Conservation (phyloP, 2,888 invertebrate species). For the Notocelia uddmanniana region DNA sequence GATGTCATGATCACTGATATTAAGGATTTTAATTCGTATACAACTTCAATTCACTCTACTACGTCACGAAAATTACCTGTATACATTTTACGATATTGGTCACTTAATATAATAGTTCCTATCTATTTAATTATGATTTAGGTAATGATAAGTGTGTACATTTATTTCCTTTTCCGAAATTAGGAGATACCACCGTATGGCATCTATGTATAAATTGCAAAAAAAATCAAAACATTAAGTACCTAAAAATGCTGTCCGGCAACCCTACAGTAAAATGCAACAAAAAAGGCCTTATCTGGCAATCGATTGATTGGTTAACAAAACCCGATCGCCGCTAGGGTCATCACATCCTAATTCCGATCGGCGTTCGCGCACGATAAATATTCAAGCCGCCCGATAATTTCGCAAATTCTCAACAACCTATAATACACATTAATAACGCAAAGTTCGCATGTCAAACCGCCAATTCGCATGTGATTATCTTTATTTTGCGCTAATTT, state of each 20-base stretch:
- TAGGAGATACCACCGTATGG: too few relatives aligned
- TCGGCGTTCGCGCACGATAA: conserved; percentile 63
- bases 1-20: too few relatives aligned
- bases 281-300: conserved; percentile 26
- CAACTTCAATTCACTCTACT: too few relatives aligned
- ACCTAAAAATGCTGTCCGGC: conserved; percentile 1
- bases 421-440: conserved; percentile 84
- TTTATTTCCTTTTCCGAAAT: too few relatives aligned
- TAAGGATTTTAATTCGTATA: too few relatives aligned
- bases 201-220: too few relatives aligned
- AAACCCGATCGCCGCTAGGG: conserved; percentile 45
- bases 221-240: too few relatives aligned
- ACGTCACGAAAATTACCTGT: too few relatives aligned
- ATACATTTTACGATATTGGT: too few relatives aligned
- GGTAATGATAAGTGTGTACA: too few relatives aligned
- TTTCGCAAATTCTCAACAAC: conserved; percentile 81
- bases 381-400: conserved; percentile 80
- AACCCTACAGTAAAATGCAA: conserved; percentile 26
- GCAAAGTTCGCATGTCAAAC: conserved; percentile 81
- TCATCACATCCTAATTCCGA: conserved; percentile 47
- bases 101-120: too few relatives aligned
- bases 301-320: conserved; percentile 42
- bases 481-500: conserved; percentile 82
- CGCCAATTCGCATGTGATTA: conserved; percentile 78
- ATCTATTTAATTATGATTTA: too few relatives aligned